These are phyloP conservation scores for Melanaphis sacchari DNA, from an alignment of 1,140 invertebrate species.

Conservation along the genomic window DNA sequence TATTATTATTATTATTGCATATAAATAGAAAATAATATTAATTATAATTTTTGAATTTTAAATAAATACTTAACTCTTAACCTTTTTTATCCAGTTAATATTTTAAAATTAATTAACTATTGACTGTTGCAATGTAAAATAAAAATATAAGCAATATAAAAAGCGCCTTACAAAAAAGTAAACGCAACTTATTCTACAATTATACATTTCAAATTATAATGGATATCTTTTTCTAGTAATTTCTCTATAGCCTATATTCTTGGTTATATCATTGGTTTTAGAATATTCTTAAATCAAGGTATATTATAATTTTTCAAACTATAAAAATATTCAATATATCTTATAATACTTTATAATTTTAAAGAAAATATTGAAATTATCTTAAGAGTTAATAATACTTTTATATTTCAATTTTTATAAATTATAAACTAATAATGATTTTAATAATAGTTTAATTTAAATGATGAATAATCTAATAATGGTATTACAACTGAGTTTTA, in stretches of 20 bases:
- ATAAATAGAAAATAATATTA: neutral
- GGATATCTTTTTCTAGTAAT: neutral
- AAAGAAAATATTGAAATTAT: neutral
- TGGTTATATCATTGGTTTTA: no score
- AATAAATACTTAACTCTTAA: neutral
- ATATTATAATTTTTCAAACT: neutral
- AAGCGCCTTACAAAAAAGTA: neutral
- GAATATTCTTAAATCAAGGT: no score
- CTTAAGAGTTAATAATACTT: neutral
- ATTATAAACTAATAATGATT: neutral
- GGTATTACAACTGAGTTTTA: neutral
- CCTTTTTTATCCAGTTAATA: neutral
- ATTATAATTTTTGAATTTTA: neutral
- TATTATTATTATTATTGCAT: neutral
- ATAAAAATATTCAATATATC: neutral
- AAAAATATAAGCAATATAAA: neutral
- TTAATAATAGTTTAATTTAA: neutral
- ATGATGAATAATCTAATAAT: neutral
- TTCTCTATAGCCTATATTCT: neutral
- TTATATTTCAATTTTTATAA: neutral
- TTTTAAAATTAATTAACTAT: neutral
- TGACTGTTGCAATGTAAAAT: neutral
- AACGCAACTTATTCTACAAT: constrained; percentile 21
- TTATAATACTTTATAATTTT: neutral
- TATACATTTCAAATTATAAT: neutral